Base-by-base conservation (phyloP, 2,113 vertebrate species). In the Steatornis caripensis region DNA sequence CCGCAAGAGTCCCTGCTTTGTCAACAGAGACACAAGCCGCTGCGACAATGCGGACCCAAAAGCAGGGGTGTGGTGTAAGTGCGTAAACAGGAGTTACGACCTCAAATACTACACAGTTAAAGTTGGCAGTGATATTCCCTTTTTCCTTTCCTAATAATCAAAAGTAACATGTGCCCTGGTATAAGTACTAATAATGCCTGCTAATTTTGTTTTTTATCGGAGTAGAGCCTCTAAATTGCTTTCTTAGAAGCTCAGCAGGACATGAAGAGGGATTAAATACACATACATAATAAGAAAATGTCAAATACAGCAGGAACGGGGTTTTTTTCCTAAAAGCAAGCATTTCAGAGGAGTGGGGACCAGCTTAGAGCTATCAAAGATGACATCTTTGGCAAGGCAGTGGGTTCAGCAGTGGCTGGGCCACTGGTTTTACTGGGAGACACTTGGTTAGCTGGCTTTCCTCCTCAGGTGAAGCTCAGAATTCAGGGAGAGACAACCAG, bases 391-490 rank as follows among this genome's bases (percentile, higher is more conserved):
- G 48, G 24, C 0, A 0, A 64, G 30, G 53, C 53, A 32, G 53
- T 55, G 53, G 30, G 16, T 23, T 69, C 37, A 57, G 53, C 36
- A 57, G 45, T 12, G 24, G 1, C 45, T 2, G 2, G 45, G 15
- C 23, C n/a, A n/a, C 18, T 0, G 1, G 24, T 57, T 76, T 65
- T 5, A 32, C 0, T 1, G 22, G 13, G 12, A 51, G 3, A 23
- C 23, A 37, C 0, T 0, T 10, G 27, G 12, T 18, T 20, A 58
- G 34, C 43, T 3, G 1, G 18, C 29, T 49, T 57, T 69, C 36
- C 19, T 12, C 23, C 7, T 30, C 7, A 48, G 30, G 37, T 8
- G 37, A 18, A 23, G 32, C 53, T 72, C 37, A 41, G 58, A 66
- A 66, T 24, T 23, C 57, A 36, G 24, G 29, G 29, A 61, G 4